Evolutionary conservation across 2,113 vertebrate species (phyloP), one percentile per base, ranked within the genome.

Genomic region (Todiramphus chloris): DNA sequence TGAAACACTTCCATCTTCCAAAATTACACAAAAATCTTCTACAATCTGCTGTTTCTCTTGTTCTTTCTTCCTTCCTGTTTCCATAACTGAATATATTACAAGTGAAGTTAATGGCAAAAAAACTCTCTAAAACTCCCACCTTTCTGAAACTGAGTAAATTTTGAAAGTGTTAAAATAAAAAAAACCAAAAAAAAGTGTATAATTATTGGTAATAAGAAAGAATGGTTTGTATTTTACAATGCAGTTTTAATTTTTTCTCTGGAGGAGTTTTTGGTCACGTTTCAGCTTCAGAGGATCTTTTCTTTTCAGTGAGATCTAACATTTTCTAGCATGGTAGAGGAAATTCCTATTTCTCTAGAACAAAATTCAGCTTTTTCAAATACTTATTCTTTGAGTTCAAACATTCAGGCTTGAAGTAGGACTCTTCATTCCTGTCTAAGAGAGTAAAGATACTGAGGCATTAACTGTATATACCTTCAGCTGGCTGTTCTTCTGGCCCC

Each of bases 11-110:
- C 35, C 25, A 33, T 89, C 48, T 67, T 74, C 68, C 66, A 89
- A 91, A 94, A 96, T 73, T 56, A 68, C 68, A 30, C 39, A 79
- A 73, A 89, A 80, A 64, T 53, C 39, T 91, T 84, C 33, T 48
- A 19, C 66, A 87, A 30, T 48, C 62, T 95, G 30, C 31, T 85
- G 8, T 60, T 89, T 72, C 33, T 75, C 48, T 48, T 76, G 24
- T 46, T 59, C 50, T 74, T 50, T 59, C 5, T 14, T 59, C 24
- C 44, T 53, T 68, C 27, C 9, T 75, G 11, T 74, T 82, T 35
- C 18, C 16, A 5, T 43, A 59, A 53, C 11, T 43, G 39, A 75
- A 56, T 85, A 84, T 41, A 43, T 39, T 79, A 62, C 55, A 76
- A 60, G 25, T 37, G 12, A 77, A 73, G 8, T n/a, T 30, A 53